A percentile compares a stretch with the other conserved stretches of the same genome.
Conservation (phyloP, 2,113 vertebrate genomes). For the Zonotrichia leucophrys region DNA sequence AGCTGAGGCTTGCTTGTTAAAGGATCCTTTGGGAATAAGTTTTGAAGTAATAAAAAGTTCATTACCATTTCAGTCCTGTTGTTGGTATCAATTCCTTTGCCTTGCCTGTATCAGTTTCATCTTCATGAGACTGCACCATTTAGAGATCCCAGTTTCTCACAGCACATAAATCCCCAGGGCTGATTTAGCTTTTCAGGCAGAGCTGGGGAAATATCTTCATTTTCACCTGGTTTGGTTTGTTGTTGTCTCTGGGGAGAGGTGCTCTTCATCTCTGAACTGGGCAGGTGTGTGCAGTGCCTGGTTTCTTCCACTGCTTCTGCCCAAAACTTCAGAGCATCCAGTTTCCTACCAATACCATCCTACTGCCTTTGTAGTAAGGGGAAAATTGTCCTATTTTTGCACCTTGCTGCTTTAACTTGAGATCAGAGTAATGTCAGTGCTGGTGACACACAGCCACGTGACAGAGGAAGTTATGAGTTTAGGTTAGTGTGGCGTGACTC, state of each 20-base stretch:
- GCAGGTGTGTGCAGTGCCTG: background rate
- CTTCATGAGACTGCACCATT: background rate
- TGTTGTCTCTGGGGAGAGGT: background rate
- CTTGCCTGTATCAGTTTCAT: background rate
- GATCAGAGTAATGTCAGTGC: background rate
- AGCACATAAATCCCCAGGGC: background rate
- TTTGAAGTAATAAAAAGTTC: background rate
- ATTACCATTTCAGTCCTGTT: conserved; percentile 42
- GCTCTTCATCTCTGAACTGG: background rate
- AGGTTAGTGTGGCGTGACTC: conserved; percentile 1
- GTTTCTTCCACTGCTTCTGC: background rate
- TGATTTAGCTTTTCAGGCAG: background rate
- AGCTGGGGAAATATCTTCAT: background rate
- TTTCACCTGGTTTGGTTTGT: background rate
- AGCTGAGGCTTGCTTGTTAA: background rate
- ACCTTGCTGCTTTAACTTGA: background rate
- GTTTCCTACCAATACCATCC: background rate
- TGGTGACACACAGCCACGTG: background rate
- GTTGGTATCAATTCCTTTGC: background rate
- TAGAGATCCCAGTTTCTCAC: background rate
- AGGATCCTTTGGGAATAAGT: background rate
- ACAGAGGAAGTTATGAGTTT: conserved; percentile 35
- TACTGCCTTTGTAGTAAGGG: background rate
- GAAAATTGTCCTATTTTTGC: background rate
- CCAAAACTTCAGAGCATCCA: background rate